phyloP scores from a whole-genome alignment of 2,888 invertebrate species.

The Hyppa rectilinea region DNA sequence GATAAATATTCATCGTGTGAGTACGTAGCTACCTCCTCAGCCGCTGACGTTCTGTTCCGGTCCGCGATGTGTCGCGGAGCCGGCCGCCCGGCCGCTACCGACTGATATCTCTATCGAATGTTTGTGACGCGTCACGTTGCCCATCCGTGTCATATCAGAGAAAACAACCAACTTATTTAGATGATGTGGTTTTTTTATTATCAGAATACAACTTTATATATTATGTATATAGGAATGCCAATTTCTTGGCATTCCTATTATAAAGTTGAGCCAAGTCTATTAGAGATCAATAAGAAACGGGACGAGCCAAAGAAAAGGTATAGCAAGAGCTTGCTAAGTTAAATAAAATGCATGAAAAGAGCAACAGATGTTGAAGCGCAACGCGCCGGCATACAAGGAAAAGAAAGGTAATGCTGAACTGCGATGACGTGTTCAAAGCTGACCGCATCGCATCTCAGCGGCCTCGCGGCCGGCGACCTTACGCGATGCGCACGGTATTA shows the following conservation, averaged over 20 bases:
- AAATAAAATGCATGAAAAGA: not conserved
- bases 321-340: not conserved
- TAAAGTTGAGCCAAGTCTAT: not conserved
- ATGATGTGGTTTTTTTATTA: not conserved
- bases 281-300: not conserved
- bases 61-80: no score
- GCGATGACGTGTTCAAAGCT: conserved; percentile 12
- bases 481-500: not conserved
- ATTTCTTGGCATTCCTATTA: no score
- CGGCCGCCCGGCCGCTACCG: no score
- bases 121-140: not conserved
- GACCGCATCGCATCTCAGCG: not conserved
- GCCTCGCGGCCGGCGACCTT: not conserved
- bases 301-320: not conserved
- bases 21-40: not conserved
- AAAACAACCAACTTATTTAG: not conserved
- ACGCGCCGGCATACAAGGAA: not conserved
- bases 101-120: not conserved
- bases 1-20: not conserved
- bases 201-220: not conserved
- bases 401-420: not conserved
- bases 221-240: not conserved
- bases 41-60: no score
- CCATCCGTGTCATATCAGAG: not conserved
- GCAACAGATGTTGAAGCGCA: not conserved